A percentile compares a stretch with the other conserved stretches of the same genome.
These are phyloP conservation scores for Chelonia mydas DNA, from an alignment of 2,797 vertebrate species.

Conservation along the genomic window DNA sequence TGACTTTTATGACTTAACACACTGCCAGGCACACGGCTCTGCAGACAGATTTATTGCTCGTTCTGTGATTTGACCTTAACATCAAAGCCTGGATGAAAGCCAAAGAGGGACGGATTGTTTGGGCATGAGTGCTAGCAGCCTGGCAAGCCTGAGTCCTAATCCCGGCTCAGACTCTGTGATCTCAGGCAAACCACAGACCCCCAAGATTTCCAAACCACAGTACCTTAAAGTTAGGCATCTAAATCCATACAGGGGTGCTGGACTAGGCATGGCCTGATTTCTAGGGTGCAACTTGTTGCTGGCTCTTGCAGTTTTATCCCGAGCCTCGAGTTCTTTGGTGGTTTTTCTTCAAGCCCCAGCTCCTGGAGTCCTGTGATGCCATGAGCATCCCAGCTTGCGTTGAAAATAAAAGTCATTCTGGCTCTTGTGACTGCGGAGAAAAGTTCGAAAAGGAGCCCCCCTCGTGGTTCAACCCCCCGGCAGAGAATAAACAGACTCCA, in stretches of 20 bases:
- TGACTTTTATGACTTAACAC: not conserved
- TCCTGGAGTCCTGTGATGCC: not conserved
- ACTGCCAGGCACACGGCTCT: not conserved
- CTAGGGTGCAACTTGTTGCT: no score
- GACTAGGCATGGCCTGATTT: no score
- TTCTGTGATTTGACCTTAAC: not conserved
- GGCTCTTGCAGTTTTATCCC: no score
- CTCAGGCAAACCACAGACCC: not conserved
- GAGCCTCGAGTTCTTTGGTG: not conserved
- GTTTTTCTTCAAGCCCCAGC: not conserved
- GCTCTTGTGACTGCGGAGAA: not conserved
- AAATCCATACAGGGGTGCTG: not conserved
- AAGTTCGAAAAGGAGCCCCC: not conserved
- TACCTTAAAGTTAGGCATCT: not conserved
- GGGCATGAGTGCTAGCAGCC: fast-evolving
- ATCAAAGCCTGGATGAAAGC: not conserved
- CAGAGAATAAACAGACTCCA: no score
- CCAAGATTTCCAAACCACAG: no score
- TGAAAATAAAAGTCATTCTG: not conserved
- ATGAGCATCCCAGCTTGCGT: not conserved
- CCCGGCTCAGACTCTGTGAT: not conserved
- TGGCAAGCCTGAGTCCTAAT: not conserved
- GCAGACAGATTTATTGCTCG: not conserved
- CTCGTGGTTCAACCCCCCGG: no score
- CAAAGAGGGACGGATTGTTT: not conserved